Evolutionary conservation across 2,113 vertebrate species (phyloP), one percentile per base, ranked within the genome.

Genomic region (Podarcis muralis): DNA sequence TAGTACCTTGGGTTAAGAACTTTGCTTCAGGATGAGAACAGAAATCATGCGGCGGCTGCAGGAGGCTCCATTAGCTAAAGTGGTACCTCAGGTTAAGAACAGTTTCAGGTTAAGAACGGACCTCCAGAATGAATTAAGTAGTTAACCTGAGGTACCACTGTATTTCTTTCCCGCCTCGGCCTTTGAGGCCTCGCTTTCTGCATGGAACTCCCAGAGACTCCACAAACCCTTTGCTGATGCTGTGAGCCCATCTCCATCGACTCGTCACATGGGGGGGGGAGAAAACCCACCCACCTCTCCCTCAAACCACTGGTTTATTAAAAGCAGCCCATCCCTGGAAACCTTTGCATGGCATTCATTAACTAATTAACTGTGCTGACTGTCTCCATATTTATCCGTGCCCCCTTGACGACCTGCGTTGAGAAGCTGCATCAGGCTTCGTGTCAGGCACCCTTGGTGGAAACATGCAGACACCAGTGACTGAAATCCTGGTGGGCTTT

Each of bases 361-460:
- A 93, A 87, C 86, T 40, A 92, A 92, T 93, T 69, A 91, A 83
- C 88, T 9, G 78, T 84, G 88, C 89, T 81, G 65, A 83, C 71
- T 0, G 71, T 85, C 72, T 78, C 89, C 43, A 84, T 62, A 11
- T 85, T 0, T 48, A 76, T 20, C n/a, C 83, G 83, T 87, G 91
- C 85, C 59, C 65, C 48, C n/a, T 48, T 27, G 81, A 59, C 57
- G 35, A 20, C 59, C 48, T 2, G 27, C 89, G 86, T 2, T 9
- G n/a, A 65, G 32, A 53, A 92, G 80, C 13, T 68, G 20, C 15
- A 27, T 22, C 57, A 4, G 30, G n/a, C 15, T 12, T 0, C 0
- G 74, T 83, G 82, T n/a, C 6, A 81, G 72, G 4, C 15, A 32
- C 27, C 4, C 15, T 53, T 59, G 87, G 81, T 74, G 0, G 11